These are phyloP conservation scores for Alcedo atthis DNA, from an alignment of 2,797 vertebrate genomes.

Conservation along the genomic window DNA sequence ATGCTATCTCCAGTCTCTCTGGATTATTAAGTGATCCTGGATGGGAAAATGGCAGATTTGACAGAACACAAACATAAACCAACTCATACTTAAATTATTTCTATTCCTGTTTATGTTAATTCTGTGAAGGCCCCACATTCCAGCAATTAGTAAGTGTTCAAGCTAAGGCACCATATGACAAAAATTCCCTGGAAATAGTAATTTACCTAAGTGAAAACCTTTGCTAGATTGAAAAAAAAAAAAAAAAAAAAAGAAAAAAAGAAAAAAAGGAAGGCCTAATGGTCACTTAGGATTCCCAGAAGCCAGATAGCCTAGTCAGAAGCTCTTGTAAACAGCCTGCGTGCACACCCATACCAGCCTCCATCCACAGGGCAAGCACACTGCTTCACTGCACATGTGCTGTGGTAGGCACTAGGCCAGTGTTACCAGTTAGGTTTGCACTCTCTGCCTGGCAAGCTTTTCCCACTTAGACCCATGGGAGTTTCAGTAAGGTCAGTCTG, in stretches of 20 bases:
- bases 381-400: fast-evolving
- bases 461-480: background rate
- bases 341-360: background rate
- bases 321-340: background rate
- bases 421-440: fast-evolving
- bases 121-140: background rate
- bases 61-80: background rate
- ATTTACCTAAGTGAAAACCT: background rate
- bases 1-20: background rate
- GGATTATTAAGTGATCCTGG: background rate
- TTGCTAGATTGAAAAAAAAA: background rate
- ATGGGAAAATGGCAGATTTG: background rate
- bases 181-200: background rate
- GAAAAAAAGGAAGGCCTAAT: background rate
- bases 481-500: background rate
- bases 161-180: background rate
- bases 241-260: background rate
- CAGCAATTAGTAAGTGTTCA: background rate
- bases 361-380: background rate
- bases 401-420: fast-evolving
- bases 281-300: background rate
- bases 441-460: background rate
- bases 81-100: background rate
- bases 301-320: background rate
- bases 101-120: background rate